Base-by-base conservation (phyloP, 2,113 vertebrate genomes). In the Lagopus muta region DNA sequence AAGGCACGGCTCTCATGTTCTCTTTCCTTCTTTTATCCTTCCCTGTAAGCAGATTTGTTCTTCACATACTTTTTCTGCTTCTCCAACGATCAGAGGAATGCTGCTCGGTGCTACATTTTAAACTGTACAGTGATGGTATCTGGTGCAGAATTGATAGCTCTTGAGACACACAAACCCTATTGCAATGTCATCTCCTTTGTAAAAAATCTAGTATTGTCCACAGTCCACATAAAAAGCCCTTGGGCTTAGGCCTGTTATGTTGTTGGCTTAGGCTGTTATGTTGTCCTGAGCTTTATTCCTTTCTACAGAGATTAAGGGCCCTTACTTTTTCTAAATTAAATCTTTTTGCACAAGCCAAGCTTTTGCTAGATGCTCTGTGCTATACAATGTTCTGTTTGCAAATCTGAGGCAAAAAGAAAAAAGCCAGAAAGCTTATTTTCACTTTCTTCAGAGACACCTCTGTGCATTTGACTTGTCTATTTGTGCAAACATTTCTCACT, bases 321-420 rank as follows among this genome's bases (percentile, higher is more conserved):
- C 25, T 52, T 48, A 25, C 48, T 71, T 88, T 74, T 90, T 27
- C 50, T 55, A 75, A 75, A 82, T 34, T 32, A 90, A 66, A 83
- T 42, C 3, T 13, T 86, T 76, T 80, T 91, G 79, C 42, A 73
- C 76, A 95, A 79, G 40, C n/a, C 83, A 88, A 83, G 88, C 64
- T 93, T 94, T 91, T 85, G 38, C 52, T 92, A 78, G 38, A 65
- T 91, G 22, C 40, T 82, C 36, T 52, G 69, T 79, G 58, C 70
- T 90, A 87, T 74, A 58, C 88, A 95, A 57, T 61, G 81, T 67
- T 95, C 42, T 88, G 71, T 91, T 95, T 89, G 57, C 48, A 78
- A 83, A 91, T 84, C 73, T 91, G 93, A 91, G 76, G 87, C 62
- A 47, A 45, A 45, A 93, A 47, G n/a, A 45, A 45, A 93, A 89